Percentiles rank a stretch among this genome's conserved stretches.
These are phyloP conservation scores for Gobius niger DNA, from an alignment of 2,113 vertebrate species.

Conservation along the genomic window DNA sequence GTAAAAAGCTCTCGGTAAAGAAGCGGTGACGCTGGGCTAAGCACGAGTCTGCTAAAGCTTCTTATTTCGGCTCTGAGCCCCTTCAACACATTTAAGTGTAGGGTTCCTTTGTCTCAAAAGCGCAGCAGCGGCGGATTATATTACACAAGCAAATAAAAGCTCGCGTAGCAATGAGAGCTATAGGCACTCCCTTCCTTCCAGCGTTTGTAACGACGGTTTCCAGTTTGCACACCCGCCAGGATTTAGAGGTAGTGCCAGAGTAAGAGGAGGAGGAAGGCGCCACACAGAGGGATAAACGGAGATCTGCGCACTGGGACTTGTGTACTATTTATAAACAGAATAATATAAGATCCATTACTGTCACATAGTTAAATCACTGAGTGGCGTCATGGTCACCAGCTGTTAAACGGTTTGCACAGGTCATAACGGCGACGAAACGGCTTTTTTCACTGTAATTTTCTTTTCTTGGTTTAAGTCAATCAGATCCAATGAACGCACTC, in stretches of 20 bases:
- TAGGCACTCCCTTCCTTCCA: conserved; percentile 53
- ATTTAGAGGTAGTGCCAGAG: neutral
- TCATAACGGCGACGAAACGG: conserved; percentile 42
- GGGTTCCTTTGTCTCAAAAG: conserved; percentile 33
- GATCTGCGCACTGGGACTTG: conserved; percentile 63
- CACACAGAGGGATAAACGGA: conserved; percentile 31
- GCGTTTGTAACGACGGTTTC: conserved; percentile 43
- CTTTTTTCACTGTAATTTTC: conserved; percentile 21
- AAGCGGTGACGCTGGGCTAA: conserved; percentile 33
- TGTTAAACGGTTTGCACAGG: conserved; percentile 42
- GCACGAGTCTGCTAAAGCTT: conserved; percentile 46
- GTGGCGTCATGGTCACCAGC: conserved; percentile 41
- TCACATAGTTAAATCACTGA: neutral
- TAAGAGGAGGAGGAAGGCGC: conserved; percentile 8
- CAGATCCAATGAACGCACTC: neutral
- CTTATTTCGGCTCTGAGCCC: conserved; percentile 41
- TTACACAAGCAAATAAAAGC: conserved; percentile 26
- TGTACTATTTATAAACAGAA: conserved; percentile 32
- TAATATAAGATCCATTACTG: neutral
- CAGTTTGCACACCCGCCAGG: conserved; percentile 20
- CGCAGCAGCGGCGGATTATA: conserved; percentile 32
- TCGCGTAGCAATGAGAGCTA: neutral
- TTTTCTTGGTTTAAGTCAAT: conserved; percentile 10
- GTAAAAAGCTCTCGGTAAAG: conserved; percentile 15
- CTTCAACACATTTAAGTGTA: neutral